Conservation (phyloP, 1,140 invertebrate genomes). For the Chlorops oryzae region DNA sequence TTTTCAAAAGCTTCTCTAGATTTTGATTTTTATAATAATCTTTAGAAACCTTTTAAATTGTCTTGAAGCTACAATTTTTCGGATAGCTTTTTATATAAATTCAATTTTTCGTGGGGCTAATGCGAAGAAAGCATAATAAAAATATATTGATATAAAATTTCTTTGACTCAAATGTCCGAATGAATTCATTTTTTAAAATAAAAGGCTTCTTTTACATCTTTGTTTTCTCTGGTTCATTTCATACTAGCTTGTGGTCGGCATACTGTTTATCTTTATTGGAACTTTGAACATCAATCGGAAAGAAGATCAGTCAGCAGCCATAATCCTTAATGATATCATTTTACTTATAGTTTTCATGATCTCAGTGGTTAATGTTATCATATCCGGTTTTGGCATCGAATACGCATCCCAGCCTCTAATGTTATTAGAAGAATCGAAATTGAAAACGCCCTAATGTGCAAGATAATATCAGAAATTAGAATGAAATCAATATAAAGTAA, state of each 20-base stretch:
- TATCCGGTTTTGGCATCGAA: slow-evolving; percentile 75
- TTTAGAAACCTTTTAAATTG: no score
- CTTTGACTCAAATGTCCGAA: no score
- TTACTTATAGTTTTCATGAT: slow-evolving; percentile 73
- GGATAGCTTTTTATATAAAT: no score
- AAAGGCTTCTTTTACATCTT: no score
- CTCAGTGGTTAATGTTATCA: slow-evolving; percentile 70
- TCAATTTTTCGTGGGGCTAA: no score
- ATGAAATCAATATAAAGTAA: not conserved
- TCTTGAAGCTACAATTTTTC: no score
- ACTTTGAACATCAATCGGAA: slow-evolving; percentile 71
- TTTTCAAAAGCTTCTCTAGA: no score
- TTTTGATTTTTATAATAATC: no score
- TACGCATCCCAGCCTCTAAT: slow-evolving; percentile 58
- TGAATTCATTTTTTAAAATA: no score
- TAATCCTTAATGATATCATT: slow-evolving; percentile 72
- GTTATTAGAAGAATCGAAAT: slow-evolving; percentile 7
- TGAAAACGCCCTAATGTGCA: slow-evolving; percentile 1
- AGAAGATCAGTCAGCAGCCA: slow-evolving; percentile 61
- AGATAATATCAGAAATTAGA: not conserved
- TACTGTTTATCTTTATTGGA: slow-evolving; percentile 72
- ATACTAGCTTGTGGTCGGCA: slow-evolving; percentile 65
- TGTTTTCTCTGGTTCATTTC: no score
- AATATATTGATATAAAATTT: no score
- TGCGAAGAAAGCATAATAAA: no score